Conservation (phyloP, 2,888 invertebrate species). For the Acleris emargana region DNA sequence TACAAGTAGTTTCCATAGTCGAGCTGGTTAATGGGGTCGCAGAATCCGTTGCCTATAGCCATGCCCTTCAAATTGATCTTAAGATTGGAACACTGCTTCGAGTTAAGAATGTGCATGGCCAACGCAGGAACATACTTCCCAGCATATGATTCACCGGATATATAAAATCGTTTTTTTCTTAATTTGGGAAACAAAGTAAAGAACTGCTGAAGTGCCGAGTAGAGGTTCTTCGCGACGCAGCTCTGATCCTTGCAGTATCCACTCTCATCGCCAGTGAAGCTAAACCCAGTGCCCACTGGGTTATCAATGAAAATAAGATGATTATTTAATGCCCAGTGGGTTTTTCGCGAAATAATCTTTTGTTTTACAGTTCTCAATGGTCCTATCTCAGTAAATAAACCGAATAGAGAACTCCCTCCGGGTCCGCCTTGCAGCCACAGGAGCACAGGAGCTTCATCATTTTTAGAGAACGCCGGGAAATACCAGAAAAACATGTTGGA, state of each 20-base stretch:
- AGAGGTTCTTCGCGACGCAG: slow-evolving; percentile 82
- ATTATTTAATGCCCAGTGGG: slow-evolving; percentile 84
- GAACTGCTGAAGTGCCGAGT: slow-evolving; percentile 81
- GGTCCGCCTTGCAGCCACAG: slow-evolving; percentile 85
- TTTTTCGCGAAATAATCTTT: slow-evolving; percentile 66
- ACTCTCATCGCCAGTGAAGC: slow-evolving; percentile 80
- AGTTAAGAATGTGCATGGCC: slow-evolving; percentile 77
- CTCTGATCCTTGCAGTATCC: slow-evolving; percentile 83
- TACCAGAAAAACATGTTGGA: slow-evolving; percentile 87
- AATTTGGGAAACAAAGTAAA: slow-evolving; percentile 83
- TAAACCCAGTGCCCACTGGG: slow-evolving; percentile 86
- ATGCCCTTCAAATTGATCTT: slow-evolving; percentile 81
- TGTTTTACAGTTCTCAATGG: slow-evolving; percentile 76
- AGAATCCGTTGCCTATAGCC: slow-evolving; percentile 80
- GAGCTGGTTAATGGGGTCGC: slow-evolving; percentile 78
- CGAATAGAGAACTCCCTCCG: slow-evolving; percentile 81
- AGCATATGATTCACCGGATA: slow-evolving; percentile 86
- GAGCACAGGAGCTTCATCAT: slow-evolving; percentile 71
- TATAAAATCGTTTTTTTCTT: slow-evolving; percentile 80
- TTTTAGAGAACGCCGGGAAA: slow-evolving; percentile 79
- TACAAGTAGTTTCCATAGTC: slow-evolving; percentile 79
- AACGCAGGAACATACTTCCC: slow-evolving; percentile 82
- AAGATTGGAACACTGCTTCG: slow-evolving; percentile 55
- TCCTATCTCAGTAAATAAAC: slow-evolving; percentile 84
- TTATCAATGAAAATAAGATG: slow-evolving; percentile 86